Evolutionary conservation across 37 sponge, comb jelly and placozoan species (phyloP).

Genomic region (Corticium candelabrum): DNA sequence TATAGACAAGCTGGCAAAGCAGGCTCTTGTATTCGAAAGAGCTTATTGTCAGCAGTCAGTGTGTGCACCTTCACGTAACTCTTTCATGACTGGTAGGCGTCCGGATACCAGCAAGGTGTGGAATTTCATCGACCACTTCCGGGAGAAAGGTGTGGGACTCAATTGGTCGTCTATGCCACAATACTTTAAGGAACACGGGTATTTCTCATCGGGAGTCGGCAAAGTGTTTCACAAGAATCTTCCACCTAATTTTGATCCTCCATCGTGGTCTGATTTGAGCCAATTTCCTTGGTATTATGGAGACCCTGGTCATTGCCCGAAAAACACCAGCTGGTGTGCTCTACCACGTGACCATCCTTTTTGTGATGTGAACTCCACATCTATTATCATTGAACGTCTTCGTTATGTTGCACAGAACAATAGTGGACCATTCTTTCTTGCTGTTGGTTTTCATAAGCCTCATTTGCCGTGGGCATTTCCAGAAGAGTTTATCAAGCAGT

Average conservation of each 20-base stretch:
- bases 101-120: conserved; percentile 34
- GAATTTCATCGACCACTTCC: conserved; percentile 8
- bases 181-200: conserved; percentile 3
- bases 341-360: neutral
- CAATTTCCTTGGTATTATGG: neutral
- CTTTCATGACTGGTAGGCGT: conserved; percentile 38
- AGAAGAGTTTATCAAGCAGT: conserved; percentile 13
- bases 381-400: neutral
- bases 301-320: neutral
- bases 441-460: conserved; percentile 39
- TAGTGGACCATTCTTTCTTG: conserved; percentile 28
- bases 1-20: conserved; percentile 27
- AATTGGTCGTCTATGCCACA: conserved; percentile 7
- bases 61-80: conserved; percentile 28
- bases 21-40: conserved; percentile 35
- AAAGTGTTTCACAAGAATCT: neutral
- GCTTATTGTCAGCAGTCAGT: conserved; percentile 39
- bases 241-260: conserved; percentile 2
- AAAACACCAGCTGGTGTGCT: conserved; percentile 16
- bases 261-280: conserved; percentile 5
- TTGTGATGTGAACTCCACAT: conserved; percentile 13
- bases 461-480: conserved; percentile 31
- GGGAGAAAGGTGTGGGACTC: neutral
- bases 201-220: neutral
- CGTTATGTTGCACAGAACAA: conserved; percentile 7